A percentile compares a stretch with the other conserved stretches of the same genome.
Evolutionary conservation across 2,797 vertebrate species (phyloP).

Genomic region (Acanthiza pusilla): DNA sequence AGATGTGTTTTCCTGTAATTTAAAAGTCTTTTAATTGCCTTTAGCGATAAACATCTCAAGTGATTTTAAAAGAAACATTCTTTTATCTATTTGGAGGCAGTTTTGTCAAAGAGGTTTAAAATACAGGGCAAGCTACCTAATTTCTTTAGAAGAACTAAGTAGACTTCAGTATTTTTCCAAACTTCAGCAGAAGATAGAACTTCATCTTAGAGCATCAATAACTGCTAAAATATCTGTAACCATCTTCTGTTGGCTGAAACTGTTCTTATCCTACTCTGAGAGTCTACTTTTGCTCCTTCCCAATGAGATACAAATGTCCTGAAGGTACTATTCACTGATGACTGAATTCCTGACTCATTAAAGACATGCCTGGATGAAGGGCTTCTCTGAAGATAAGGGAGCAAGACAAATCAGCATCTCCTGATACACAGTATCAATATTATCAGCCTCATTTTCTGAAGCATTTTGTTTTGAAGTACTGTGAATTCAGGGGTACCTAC

Average conservation of each 20-base stretch:
- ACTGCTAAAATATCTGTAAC: background rate
- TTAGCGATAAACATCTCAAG: background rate
- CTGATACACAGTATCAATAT: background rate
- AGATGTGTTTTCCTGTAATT: background rate
- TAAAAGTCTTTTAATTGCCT: background rate
- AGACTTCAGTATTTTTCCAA: background rate
- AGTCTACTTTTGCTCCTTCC: background rate
- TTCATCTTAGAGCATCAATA: background rate
- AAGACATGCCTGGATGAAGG: background rate
- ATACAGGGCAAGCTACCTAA: background rate
- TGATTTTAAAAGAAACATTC: background rate
- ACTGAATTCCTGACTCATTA: background rate
- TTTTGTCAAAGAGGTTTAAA: background rate
- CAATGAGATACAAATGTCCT: background rate
- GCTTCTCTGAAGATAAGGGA: background rate
- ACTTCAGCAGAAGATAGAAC: background rate
- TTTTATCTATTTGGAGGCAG: background rate
- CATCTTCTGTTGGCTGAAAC: background rate
- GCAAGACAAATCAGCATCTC: background rate
- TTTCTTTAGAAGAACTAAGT: background rate
- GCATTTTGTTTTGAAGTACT: background rate
- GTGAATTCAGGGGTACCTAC: background rate
- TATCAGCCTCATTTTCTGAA: background rate
- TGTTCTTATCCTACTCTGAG: background rate
- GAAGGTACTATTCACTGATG: background rate